Base-by-base conservation (phyloP, 2,113 vertebrate genomes). In the Myotis brandtii region DNA sequence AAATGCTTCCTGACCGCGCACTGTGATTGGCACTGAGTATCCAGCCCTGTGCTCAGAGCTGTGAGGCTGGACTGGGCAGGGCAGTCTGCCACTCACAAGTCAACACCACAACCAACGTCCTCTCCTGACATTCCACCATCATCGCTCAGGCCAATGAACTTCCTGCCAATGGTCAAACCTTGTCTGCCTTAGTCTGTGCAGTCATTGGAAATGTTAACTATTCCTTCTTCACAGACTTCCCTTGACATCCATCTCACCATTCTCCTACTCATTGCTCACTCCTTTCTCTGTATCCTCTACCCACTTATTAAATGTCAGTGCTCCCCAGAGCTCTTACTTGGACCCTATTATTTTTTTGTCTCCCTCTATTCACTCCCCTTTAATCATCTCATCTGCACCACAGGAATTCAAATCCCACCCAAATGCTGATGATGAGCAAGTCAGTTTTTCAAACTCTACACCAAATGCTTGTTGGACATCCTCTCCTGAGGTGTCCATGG, bases 71-170 rank as follows among this genome's bases (percentile, higher is more conserved):
- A 59, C 10, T 3, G 14, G 70, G 3, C 11, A 6, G 0, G 0
- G 40, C 50, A 23, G n/a, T 48, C 48, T 0, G 0, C 21, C 46
- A 2, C 59, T 12, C 30, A 0, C 1, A 5, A 52, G 5, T 50
- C 40, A 12, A 76, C 10, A 1, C 23, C 0, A 12, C 18, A 11
- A 14, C 27, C 14, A 1, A 11, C 0, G 0, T 10, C 83, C 76
- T 32, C 30, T 23, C 12, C 32, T 23, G 23, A 50, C 3, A 0
- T 1, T 9, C 43, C 18, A 14, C 25, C 20, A 0, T 10, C 64
- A 17, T 21, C 0, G 0, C 82, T 54, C 16, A 1, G 32, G 48
- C 82, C 43, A 5, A 9, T 23, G 27, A 1, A 37, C 64, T 48
- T 62, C 70, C 89, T 40, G 67, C 69, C 34, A 25, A 21, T 1